phyloP scores from a whole-genome alignment of 1,140 invertebrate genomes.

The Apis cerana region DNA sequence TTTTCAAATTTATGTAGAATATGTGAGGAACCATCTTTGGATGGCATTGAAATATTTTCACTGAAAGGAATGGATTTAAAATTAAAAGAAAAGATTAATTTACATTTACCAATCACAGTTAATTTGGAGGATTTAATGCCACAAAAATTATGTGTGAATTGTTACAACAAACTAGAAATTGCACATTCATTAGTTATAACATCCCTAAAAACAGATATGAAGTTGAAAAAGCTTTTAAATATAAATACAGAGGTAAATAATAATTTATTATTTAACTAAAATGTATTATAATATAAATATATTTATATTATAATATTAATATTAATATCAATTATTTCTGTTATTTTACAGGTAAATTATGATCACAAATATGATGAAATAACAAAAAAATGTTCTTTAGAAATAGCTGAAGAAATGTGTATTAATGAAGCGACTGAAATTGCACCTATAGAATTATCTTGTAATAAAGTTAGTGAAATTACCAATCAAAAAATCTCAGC shows the following conservation, averaged over 20 bases:
- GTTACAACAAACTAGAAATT: conserved; percentile 69
- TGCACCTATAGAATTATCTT: conserved; percentile 19
- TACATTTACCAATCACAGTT: conserved; percentile 68
- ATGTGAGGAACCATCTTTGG: conserved; percentile 54
- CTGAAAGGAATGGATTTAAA: conserved; percentile 55
- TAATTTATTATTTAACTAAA: conserved; percentile 1
- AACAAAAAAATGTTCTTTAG: conserved; percentile 49
- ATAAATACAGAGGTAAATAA: conserved; percentile 62
- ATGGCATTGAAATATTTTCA: conserved; percentile 69
- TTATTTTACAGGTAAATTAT: conserved; percentile 63
- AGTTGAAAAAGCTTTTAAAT: conserved; percentile 68
- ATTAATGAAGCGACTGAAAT: background rate
- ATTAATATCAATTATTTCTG: background rate
- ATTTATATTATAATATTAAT: conserved; percentile 31
- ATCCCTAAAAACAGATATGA: conserved; percentile 70
- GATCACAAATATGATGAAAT: conserved; percentile 63
- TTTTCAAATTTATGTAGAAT: conserved; percentile 59
- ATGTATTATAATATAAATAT: conserved; percentile 22
- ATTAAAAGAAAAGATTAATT: conserved; percentile 68
- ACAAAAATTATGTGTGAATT: conserved; percentile 69
- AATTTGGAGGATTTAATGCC: conserved; percentile 63
- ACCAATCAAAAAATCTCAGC: conserved; percentile 1
- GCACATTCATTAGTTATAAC: conserved; percentile 65
- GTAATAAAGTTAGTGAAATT: conserved; percentile 5
- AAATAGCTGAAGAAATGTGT: conserved; percentile 49